Conservation (phyloP, 2,113 vertebrate genomes). For the Nyctereutes procyonoides region DNA sequence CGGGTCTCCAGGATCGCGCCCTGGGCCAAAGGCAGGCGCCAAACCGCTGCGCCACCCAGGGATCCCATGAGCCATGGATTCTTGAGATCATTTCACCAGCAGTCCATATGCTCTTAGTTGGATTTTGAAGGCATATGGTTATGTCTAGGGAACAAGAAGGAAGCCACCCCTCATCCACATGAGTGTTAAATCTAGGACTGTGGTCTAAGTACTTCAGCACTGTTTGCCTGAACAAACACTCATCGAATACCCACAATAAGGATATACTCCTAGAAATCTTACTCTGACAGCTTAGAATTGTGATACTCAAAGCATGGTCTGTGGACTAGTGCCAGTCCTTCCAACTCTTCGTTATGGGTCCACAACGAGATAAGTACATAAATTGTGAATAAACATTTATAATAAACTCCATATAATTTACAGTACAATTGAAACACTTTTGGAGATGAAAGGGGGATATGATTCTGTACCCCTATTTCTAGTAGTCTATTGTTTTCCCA, state of each 20-base stretch:
- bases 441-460: neutral
- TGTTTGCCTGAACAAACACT: neutral
- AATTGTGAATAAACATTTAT: neutral
- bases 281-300: neutral
- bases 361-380: neutral
- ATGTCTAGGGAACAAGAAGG: neutral
- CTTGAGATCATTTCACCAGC: neutral
- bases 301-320: neutral
- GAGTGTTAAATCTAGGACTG: neutral
- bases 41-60: too few relatives aligned
- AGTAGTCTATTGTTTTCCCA: neutral
- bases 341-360: neutral
- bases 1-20: too few relatives aligned
- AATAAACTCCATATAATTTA: neutral
- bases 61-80: slow-evolving; percentile 87
- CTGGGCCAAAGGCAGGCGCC: too few relatives aligned
- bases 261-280: neutral
- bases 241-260: neutral
- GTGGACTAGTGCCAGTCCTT: neutral
- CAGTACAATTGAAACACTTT: neutral
- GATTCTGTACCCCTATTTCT: neutral
- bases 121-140: neutral
- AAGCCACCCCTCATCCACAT: neutral
- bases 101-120: neutral
- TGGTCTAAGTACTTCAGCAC: neutral